Base-by-base conservation (phyloP, 2,797 vertebrate genomes). In the Characodon lateralis region DNA sequence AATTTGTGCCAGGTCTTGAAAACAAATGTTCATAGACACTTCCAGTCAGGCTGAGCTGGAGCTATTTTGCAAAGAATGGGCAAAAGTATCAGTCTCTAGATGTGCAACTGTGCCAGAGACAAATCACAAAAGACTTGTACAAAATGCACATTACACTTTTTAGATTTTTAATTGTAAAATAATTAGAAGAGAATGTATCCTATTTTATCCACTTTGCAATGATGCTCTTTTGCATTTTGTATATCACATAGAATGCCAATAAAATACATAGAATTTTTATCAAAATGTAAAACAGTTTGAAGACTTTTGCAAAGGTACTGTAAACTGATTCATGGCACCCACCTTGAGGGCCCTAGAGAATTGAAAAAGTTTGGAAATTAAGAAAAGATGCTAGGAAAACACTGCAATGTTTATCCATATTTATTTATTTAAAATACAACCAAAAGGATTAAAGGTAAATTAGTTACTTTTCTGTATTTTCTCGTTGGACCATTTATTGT, bases 301-400 rank as follows among this genome's bases (percentile, higher is more conserved):
- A 66, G 8, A 58, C 43, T 55, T 77, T 72, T 74, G 31, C 28
- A 61, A 48, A 26, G 28, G 41, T 63, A 39, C 35, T 20, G 2
- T 14, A 9, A 53, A 26, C 24, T 39, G 59, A 75, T 65, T 81
- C 75, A 82, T 28, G 72, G 86, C 86, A 82, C 80, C 83, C 84
- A 55, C 24, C 6, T 69, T 0, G 83, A 85, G 83, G 87, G 65
- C 80, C 85, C 85, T 79, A 87, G 24, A 28, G 13, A 4, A 16
- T 78, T 63, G 63, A 77, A 78, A 71, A 68, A 70, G 53, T 55
- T 24, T 13, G 41, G 43, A 53, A 68, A 28, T 72, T 16, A 71
- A 69, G 22, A 14, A 72, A 13, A 69, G 24, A 68, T 46, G 5
- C 59, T 2, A 13, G 43, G 7, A 76, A 66, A 43, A n/a, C 46